These are phyloP conservation scores for Eilema sororculum DNA, from an alignment of 2,888 invertebrate species.

Conservation along the genomic window DNA sequence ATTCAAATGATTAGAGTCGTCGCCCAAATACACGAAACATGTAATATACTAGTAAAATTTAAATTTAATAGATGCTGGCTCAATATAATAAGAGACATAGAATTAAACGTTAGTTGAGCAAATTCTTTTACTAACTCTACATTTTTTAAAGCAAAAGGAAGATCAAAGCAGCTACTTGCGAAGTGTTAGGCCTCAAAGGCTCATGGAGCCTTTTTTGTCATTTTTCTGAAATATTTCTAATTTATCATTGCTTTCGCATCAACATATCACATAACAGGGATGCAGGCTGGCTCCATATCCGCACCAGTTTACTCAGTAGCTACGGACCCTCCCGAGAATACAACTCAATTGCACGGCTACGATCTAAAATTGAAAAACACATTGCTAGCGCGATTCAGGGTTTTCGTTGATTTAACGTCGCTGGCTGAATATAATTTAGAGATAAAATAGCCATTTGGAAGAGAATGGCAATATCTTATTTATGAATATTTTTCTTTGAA, in stretches of 20 bases:
- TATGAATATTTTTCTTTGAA: neutral
- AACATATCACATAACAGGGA: neutral
- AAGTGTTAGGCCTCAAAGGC: neutral
- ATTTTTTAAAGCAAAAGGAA: neutral
- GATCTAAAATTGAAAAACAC: neutral
- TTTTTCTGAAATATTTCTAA: slow-evolving; percentile 2
- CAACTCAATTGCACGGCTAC: neutral
- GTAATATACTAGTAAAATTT: too few relatives aligned
- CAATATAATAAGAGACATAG: too few relatives aligned
- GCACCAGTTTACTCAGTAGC: slow-evolving; percentile 1
- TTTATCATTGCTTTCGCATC: neutral
- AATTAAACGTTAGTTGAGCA: too few relatives aligned
- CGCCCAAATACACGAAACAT: too few relatives aligned
- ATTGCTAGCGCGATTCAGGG: neutral
- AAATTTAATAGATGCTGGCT: too few relatives aligned
- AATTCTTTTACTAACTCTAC: too few relatives aligned
- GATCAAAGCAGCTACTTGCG: neutral
- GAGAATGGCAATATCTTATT: neutral
- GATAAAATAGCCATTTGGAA: neutral
- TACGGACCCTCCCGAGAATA: neutral
- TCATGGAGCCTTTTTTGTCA: too few relatives aligned
- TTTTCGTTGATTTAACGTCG: neutral
- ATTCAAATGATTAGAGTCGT: too few relatives aligned
- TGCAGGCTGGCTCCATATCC: neutral
- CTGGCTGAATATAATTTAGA: neutral